A percentile compares a stretch with the other conserved stretches of the same genome.
Evolutionary conservation across 2,113 vertebrate genomes (phyloP).

Genomic region (Pollimyrus isidori): DNA sequence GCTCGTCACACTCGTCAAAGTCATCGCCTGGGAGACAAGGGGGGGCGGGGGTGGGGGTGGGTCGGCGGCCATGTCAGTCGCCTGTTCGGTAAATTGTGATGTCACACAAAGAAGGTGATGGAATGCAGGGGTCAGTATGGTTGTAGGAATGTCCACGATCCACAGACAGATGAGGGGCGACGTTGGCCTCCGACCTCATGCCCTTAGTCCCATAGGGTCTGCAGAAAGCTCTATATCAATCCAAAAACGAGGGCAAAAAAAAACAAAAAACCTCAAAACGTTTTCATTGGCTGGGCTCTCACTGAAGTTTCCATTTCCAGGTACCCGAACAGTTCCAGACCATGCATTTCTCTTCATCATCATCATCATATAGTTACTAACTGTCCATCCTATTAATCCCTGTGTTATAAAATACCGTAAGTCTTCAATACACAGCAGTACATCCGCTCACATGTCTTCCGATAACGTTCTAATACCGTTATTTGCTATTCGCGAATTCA

Average conservation of each 20-base stretch:
- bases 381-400: not conserved
- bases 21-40: not conserved
- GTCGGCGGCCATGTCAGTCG: not conserved
- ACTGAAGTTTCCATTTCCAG: not conserved
- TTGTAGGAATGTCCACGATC: not conserved
- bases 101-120: not conserved
- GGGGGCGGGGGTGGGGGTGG: not conserved
- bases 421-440: not conserved
- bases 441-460: not conserved
- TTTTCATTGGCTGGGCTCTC: not conserved
- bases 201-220: not conserved
- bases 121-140: not conserved
- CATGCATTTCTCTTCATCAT: not conserved
- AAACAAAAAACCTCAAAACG: not conserved
- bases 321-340: not conserved
- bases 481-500: not conserved
- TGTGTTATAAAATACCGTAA: not conserved
- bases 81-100: not conserved
- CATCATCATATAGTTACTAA: not conserved
- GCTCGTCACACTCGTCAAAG: conserved; percentile 2
- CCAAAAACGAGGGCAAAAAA: not conserved
- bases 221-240: not conserved
- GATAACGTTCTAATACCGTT: not conserved
- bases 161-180: not conserved
- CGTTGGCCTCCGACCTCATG: not conserved